These are phyloP conservation scores for Coptodon rendalli DNA, from an alignment of 2,113 vertebrate genomes.

Conservation along the genomic window DNA sequence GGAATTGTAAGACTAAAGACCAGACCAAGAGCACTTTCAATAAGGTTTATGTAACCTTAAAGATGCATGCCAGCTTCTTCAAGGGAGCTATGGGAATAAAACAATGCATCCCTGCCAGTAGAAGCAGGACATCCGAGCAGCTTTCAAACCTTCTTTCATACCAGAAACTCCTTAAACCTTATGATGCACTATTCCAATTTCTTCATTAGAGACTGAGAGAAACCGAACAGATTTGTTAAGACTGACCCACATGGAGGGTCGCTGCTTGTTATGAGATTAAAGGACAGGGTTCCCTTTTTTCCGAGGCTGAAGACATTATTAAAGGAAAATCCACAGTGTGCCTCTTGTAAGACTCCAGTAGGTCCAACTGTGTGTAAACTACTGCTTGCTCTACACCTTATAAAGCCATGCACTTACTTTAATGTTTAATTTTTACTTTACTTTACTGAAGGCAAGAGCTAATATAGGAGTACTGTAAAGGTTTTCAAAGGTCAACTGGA, in stretches of 20 bases:
- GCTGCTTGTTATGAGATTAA: background rate
- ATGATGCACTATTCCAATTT: background rate
- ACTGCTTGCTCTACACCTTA: background rate
- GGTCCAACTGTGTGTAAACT: background rate
- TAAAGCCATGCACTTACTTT: background rate
- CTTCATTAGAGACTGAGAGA: background rate
- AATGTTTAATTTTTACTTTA: background rate
- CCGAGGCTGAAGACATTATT: slow-evolving; percentile 22
- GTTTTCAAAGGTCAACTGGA: background rate
- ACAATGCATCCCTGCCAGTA: background rate
- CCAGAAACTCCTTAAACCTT: background rate
- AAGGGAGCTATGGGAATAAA: background rate
- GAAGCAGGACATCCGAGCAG: background rate
- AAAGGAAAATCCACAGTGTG: slow-evolving; percentile 14
- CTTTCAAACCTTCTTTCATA: background rate
- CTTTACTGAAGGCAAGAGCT: background rate
- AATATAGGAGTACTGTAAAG: background rate
- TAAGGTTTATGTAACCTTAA: slow-evolving; percentile 29
- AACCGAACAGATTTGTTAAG: background rate
- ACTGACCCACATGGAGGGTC: background rate
- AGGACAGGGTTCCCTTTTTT: background rate
- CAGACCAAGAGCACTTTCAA: background rate
- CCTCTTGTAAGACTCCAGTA: background rate
- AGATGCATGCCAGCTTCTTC: slow-evolving; percentile 8
- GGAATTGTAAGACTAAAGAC: background rate